Conservation (phyloP, 2,888 invertebrate genomes). For the Mythimna albipuncta region DNA sequence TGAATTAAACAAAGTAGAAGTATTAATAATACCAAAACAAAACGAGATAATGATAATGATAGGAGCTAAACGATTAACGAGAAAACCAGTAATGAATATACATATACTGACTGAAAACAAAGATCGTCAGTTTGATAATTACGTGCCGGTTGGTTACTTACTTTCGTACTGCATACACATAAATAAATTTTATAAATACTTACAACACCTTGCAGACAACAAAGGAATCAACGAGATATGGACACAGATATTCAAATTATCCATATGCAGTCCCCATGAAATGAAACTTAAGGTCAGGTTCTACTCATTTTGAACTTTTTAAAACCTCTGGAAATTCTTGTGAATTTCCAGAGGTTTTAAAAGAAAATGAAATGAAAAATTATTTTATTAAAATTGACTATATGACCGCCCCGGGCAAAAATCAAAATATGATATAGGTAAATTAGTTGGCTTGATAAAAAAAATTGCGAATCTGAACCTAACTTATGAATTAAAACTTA, state of each 20-base stretch:
- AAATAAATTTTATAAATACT: not conserved
- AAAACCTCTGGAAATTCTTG: too few species aligned
- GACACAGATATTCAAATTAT: constrained; percentile 25
- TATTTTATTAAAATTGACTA: too few species aligned
- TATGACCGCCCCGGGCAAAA: too few species aligned
- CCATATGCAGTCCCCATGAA: constrained; percentile 16
- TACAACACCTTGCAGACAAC: constrained; percentile 1
- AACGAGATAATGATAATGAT: not conserved
- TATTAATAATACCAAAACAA: not conserved
- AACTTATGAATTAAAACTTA: too few species aligned
- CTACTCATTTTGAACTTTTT: too few species aligned
- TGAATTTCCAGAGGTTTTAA: too few species aligned
- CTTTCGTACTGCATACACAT: constrained; percentile 3
- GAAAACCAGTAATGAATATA: not conserved
- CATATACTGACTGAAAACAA: not conserved
- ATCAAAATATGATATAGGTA: too few species aligned
- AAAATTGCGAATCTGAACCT: too few species aligned
- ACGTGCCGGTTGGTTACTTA: not conserved
- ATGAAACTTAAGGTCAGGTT: not conserved
- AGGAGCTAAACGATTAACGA: not conserved
- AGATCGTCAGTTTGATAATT: not conserved
- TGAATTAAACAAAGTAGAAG: not conserved
- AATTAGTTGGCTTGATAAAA: too few species aligned
- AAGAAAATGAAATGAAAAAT: too few species aligned
- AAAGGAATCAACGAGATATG: constrained; percentile 11